These are phyloP conservation scores for Ameiurus melas DNA, from an alignment of 2,113 vertebrate species.

Conservation along the genomic window DNA sequence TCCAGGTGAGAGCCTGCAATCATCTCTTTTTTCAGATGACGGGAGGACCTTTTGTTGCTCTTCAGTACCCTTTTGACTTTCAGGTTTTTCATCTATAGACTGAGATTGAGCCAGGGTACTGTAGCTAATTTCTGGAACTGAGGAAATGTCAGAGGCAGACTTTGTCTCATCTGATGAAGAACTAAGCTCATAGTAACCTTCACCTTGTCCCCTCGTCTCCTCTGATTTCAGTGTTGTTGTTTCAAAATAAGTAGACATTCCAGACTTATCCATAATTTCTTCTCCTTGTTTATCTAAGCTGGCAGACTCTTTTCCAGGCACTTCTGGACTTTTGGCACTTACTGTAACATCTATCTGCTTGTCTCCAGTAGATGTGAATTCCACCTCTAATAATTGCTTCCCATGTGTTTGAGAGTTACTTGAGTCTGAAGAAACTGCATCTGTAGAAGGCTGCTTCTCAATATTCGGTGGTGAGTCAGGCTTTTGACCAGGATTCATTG, in stretches of 20 bases:
- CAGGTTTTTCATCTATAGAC: conserved; percentile 68
- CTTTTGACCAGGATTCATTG: conserved; percentile 60
- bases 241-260: conserved; percentile 98
- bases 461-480: conserved; percentile 63
- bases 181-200: conserved; percentile 96
- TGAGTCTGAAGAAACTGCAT: conserved; percentile 64
- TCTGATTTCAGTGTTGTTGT: conserved; percentile 87
- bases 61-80: conserved; percentile 74
- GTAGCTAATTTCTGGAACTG: conserved; percentile 79
- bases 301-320: conserved; percentile 42
- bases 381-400: conserved; percentile 34
- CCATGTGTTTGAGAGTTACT: conserved; percentile 47
- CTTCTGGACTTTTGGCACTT: conserved; percentile 46
- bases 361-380: conserved; percentile 25
- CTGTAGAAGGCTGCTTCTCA: conserved; percentile 75
- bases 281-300: conserved; percentile 59
- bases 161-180: conserved; percentile 78
- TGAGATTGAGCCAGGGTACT: conserved; percentile 79
- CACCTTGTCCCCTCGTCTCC: conserved; percentile 70
- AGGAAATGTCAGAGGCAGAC: conserved; percentile 41
- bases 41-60: conserved; percentile 75
- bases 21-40: conserved; percentile 85
- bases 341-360: conserved; percentile 40
- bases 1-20: conserved; percentile 87
- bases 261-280: conserved; percentile 83